Evolutionary conservation across 1,140 invertebrate species (phyloP), one percentile per base, ranked within the genome.

Genomic region (Teleogryllus occipitalis): DNA sequence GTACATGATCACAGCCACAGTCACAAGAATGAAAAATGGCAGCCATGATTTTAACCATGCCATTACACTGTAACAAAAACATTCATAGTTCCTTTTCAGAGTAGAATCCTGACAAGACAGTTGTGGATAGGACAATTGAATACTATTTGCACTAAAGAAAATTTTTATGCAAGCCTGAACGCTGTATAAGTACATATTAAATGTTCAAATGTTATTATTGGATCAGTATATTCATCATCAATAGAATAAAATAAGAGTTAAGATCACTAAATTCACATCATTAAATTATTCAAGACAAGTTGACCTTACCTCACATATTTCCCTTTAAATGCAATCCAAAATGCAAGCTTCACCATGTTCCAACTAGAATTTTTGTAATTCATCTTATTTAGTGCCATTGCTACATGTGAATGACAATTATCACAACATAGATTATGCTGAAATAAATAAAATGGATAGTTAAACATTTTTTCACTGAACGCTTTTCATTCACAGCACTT

Each of bases 331-430:
- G 96, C 88, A 87, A 97, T 93, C 74, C 92, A 89, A 82, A 95
- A 89, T 78, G 93, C 93, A 48, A 98, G 85, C 85, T 95, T 96
- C 0, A 98, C 90, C 97, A 98, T 98, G 84, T 98, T 98, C 96
- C 96, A 99, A 47, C 88, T 91, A 10, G 86, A 90, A 76, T 91
- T 90, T 79, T 93, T 87, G 84, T 98, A 99, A 46, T 89, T 88
- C 97, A 99, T 99, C 75, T 94, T 86, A 85, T 97, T 97, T n/a
- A 99, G 87, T 6, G 98, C 97, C 80, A 91, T 93, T 0, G 97
- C 97, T 75, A 98, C 97, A 88, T 99, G 97, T 0, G 97, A 99
- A 87, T 99, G 98, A 84, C 98, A 99, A 86, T 99, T 99, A 85
- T 99, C 98, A 87, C 96, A 98, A 83, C 92, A 95, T 81, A 99